These are phyloP conservation scores for Xenopus petersii DNA, from an alignment of 2,797 vertebrate species.

Conservation along the genomic window DNA sequence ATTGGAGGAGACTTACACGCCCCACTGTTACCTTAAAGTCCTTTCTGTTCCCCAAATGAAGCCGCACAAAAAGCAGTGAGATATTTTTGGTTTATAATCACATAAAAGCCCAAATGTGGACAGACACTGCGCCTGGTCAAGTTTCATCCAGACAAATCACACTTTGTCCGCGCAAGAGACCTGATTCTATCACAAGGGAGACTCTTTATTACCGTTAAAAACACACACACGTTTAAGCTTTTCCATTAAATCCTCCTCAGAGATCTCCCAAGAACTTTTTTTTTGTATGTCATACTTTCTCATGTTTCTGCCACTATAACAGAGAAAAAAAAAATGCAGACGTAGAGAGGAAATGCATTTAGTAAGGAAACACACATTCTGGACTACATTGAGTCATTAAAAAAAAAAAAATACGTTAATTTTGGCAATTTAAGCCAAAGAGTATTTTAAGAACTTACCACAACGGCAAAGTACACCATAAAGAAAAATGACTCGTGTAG, in stretches of 20 bases:
- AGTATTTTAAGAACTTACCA: slow-evolving; percentile 79
- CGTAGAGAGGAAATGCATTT: neutral
- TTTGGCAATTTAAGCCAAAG: slow-evolving; percentile 49
- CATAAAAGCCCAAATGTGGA: no score
- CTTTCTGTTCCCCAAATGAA: no score
- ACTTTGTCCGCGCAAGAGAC: no score
- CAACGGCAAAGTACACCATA: slow-evolving; percentile 87
- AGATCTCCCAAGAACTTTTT: slow-evolving; percentile 32
- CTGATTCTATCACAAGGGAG: no score
- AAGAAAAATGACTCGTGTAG: slow-evolving; percentile 95
- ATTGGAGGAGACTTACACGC: no score
- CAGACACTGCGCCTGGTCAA: no score
- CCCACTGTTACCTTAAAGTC: no score
- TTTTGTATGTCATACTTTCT: slow-evolving; percentile 8
- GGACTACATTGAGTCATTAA: slow-evolving; percentile 21
- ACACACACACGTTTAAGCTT: no score
- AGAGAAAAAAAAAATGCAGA: neutral
- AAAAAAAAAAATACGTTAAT: slow-evolving; percentile 24
- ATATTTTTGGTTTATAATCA: no score
- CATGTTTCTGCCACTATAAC: neutral
- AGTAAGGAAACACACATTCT: neutral
- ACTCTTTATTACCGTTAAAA: no score
- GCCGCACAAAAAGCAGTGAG: no score
- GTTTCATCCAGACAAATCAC: no score
- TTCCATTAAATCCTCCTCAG: neutral